Conservation (phyloP, 2,797 vertebrate species). For the Loriculus beryllinus region DNA sequence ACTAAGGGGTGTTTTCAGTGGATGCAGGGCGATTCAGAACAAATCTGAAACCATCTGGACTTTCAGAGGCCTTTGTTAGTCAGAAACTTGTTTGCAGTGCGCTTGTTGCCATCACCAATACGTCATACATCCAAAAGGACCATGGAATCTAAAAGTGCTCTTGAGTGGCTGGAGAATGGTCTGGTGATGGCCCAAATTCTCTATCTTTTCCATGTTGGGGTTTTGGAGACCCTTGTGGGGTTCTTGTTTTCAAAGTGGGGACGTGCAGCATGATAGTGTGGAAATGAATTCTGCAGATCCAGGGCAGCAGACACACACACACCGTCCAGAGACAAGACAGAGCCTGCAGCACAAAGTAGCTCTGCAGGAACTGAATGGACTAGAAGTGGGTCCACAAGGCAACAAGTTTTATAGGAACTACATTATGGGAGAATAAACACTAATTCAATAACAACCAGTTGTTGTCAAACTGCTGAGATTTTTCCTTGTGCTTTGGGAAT, state of each 20-base stretch:
- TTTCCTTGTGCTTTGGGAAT: background rate
- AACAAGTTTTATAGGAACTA: background rate
- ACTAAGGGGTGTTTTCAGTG: background rate
- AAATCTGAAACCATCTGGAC: background rate
- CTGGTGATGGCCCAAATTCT: background rate
- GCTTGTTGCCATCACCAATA: background rate
- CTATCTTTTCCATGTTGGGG: background rate
- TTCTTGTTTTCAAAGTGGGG: background rate
- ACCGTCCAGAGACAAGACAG: background rate
- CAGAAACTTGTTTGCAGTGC: background rate
- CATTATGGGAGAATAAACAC: background rate
- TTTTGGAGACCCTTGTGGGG: background rate
- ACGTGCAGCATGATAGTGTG: fast-evolving
- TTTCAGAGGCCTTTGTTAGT: background rate
- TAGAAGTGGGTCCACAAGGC: background rate
- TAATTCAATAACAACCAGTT: background rate
- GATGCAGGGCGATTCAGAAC: background rate
- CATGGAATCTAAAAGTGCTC: background rate
- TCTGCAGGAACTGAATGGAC: background rate
- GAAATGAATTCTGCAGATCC: background rate
- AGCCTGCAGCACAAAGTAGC: background rate
- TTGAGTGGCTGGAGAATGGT: background rate
- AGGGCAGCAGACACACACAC: background rate
- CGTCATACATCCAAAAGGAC: background rate
- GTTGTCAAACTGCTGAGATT: background rate